Conservation (phyloP, 1,140 invertebrate species). For the Brachionus angularis region DNA sequence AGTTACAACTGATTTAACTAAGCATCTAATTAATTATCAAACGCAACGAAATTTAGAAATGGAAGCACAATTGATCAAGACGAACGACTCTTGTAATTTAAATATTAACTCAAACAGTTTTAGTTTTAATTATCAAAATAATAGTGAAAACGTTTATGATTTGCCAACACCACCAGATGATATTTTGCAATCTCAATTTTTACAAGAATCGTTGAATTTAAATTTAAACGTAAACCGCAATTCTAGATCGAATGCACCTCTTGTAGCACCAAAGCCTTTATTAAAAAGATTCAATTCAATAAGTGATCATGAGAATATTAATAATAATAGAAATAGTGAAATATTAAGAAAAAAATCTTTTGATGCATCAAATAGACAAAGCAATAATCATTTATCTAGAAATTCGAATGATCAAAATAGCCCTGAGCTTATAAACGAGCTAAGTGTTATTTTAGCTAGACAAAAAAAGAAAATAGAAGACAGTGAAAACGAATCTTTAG, state of each 20-base stretch:
- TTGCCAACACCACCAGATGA: not conserved
- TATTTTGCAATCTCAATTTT: not conserved
- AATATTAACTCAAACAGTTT: conserved; percentile 3
- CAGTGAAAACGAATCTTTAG: not conserved
- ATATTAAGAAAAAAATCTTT: conserved; percentile 9
- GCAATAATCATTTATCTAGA: not conserved
- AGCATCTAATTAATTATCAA: not conserved
- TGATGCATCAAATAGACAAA: not conserved
- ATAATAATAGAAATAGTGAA: not conserved
- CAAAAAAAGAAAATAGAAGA: conserved; percentile 44
- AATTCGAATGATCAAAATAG: not conserved
- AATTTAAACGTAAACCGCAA: not conserved
- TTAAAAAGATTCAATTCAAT: not conserved
- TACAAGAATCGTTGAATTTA: not conserved
- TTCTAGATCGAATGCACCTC: not conserved
- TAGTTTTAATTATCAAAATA: not conserved
- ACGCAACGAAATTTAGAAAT: conserved; percentile 21
- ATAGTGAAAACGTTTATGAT: not conserved
- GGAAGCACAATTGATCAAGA: not conserved
- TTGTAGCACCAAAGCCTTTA: not conserved
- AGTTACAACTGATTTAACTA: conserved; percentile 26
- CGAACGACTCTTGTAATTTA: not conserved
- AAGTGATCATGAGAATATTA: not conserved
- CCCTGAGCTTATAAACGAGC: not conserved
- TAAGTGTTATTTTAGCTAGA: conserved; percentile 15